Conservation (phyloP, 2,113 vertebrate species). For the Aptenodytes patagonicus region DNA sequence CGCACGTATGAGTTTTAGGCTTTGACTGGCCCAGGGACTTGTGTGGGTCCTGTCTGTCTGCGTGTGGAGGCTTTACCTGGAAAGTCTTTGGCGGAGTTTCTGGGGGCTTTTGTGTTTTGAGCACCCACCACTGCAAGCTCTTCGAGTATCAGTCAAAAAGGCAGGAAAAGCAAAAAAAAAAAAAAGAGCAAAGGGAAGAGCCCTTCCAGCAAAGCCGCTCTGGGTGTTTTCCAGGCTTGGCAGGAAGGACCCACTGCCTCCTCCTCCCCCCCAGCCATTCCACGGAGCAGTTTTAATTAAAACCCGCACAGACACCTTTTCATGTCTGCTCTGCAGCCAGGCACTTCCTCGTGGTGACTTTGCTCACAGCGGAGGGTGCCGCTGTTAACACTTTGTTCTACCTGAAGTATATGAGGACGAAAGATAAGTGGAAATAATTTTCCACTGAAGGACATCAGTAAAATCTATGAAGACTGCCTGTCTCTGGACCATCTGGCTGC, state of each 20-base stretch:
- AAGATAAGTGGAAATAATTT: conserved; percentile 29
- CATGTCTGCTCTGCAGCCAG: neutral
- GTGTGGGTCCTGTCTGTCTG: neutral
- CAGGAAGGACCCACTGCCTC: neutral
- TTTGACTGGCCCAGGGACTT: neutral
- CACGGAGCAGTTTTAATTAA: neutral
- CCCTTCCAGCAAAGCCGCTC: neutral
- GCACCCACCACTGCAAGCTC: neutral
- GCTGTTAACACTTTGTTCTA: neutral
- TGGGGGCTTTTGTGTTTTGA: neutral
- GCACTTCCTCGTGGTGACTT: neutral
- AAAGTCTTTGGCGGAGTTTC: neutral
- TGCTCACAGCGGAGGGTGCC: neutral
- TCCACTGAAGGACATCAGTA: conserved; percentile 15
- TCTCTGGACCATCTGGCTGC: conserved; percentile 62
- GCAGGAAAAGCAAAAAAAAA: neutral
- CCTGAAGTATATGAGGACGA: neutral
- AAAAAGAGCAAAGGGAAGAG: neutral
- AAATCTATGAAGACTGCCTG: conserved; percentile 23
- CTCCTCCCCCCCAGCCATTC: neutral
- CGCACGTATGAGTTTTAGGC: neutral
- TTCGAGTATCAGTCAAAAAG: neutral
- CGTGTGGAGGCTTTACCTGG: neutral
- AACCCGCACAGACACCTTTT: neutral
- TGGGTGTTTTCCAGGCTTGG: neutral